Base-by-base conservation (phyloP, 2,797 vertebrate species). In the Capromys pilorides region DNA sequence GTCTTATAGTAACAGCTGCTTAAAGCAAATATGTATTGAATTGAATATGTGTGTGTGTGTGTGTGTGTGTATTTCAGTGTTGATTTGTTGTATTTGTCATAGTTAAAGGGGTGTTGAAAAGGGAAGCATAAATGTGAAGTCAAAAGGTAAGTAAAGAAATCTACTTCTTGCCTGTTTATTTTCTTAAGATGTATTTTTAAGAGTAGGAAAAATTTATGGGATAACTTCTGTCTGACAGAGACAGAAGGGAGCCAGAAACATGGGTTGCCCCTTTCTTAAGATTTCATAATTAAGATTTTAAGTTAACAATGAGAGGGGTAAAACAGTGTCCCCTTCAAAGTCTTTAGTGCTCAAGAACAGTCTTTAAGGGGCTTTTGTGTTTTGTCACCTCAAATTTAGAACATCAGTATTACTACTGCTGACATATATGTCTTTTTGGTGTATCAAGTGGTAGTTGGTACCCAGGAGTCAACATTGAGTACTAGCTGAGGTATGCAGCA, bases 21-120 rank as follows among this genome's bases (percentile, higher is more conserved):
- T 93, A 92, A 92, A 93, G 41, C 21, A 90, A 92, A 93, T 64
- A 75, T n/a, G 12, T 45, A 94, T n/a, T 75, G 39, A 88, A 75
- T 64, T 88, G 36, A 36, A 45, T 69, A 39, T 89, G 24, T 88
- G 24, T 79, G 12, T 92, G 51, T 67, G 54, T 67, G 54, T 57
- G 54, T 69, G 45, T 89, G 24, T 75, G 10, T 80, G 14, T 73
- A 45, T 89, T 36, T 69, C 85, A 49, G 39, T 16, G 12, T n/a
- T 91, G 78, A 92, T 93, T 96, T 16, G 39, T 92, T 93, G 87
- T 66, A 93, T 95, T 96, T 92, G 54, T 10, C 18, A 39, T 31
- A 26, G 83, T 75, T 84, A 89, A 93, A 91, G 33, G 45, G 49
- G n/a, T 49, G 91, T 95, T 93, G 71, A 86, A 95, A 96, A 80